Evolutionary conservation across 2,888 invertebrate species (phyloP), one percentile per base, ranked within the genome.

Genomic region (Callyntrura sp.): DNA sequence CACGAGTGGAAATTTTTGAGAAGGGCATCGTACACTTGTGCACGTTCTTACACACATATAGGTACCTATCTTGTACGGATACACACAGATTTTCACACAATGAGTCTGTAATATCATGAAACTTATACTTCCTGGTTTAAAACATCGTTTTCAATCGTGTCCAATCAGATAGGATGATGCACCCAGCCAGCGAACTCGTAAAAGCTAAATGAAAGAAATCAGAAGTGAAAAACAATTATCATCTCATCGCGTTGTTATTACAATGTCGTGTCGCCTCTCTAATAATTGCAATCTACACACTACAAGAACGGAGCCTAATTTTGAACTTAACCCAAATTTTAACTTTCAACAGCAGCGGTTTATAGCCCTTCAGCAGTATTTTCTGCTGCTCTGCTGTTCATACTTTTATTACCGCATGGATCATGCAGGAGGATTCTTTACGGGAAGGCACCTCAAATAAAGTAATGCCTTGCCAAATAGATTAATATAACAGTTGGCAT

Each of bases 241-340:
- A 65, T 78, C 55, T 78, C 57, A 78, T 78, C 79, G 14, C 60
- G 0, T 11, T 65, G 45, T 43, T 79, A 57, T 60, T 60, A 17
- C 20, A 12, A 20, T 81, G 81, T 57, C 28, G 51, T 78, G 51
- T 51, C 73, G 25, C 57, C 55, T 78, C 78, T 78, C 55, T 78
- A 51, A 55, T 55, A 78, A 55, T 57, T 78, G 9, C 28, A 25
- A 14, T 68, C 8, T 17, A 28, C 78, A 28, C 55, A 82, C 48
- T 48, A 25, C 43, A 0, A 14, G 23, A 62, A 4, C 48, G 2
- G 55, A 85, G 70, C 70, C 87, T 70, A 82, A 82, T 88, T 73
- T 88, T 88, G 88, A 88, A 88, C 88, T 88, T 88, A 88, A 88
- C 88, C 88, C 43, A 88, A 45, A 83, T 88, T 83, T 76, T 45